Base-by-base conservation (phyloP, 2,797 vertebrate species). In the Graptemys geographica region DNA sequence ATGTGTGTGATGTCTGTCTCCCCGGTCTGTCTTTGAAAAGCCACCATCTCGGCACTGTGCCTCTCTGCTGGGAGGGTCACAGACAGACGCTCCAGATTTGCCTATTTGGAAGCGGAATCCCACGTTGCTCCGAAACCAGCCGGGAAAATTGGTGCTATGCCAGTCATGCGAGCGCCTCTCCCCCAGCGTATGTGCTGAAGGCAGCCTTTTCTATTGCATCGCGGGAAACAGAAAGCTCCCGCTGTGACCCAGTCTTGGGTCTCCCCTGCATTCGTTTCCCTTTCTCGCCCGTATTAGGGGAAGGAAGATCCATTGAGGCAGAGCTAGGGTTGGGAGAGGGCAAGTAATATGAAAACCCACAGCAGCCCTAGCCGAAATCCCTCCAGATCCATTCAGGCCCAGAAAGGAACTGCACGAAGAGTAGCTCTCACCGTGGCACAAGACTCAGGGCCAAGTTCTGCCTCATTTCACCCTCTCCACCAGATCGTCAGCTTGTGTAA, bases 1-100 rank as follows among this genome's bases (percentile, higher is more conserved):
- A 37, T 28, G 47, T 28, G 82, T 1, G 92, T 0, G 0, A 55
- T 82, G 10, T 79, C 31, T 33, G 18, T 12, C 2, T 2, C 1
- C 83, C 90, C 83, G 52, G 92, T 1, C 0, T 62, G 88, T 52
- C 83, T 59, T 55, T 79, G 80, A 76, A 11, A 10, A 0, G 33
- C 83, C 84, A 13, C 81, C 81, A 28, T 1, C 57, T 16, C 49
- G 3, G 51, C 0, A 3, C 87, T 53, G 2, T 5, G 10, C 78
- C 31, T 52, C 28, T 25, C 23, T 44, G 47, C 28, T 52, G 49
- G 78, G 78, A 27, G 18, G 3, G 31, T 51, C 15, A 15, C 49
- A 4, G 18, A 33, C 31, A 6, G 31, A n/a, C 53, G 5, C 19
- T 51, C 31, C 31, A 12, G 31, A 49, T 51, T 33, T 49, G 49